Percentiles rank a stretch among this genome's conserved stretches.
These are phyloP conservation scores for Scatophagus argus DNA, from an alignment of 2,113 vertebrate species.

Conservation along the genomic window DNA sequence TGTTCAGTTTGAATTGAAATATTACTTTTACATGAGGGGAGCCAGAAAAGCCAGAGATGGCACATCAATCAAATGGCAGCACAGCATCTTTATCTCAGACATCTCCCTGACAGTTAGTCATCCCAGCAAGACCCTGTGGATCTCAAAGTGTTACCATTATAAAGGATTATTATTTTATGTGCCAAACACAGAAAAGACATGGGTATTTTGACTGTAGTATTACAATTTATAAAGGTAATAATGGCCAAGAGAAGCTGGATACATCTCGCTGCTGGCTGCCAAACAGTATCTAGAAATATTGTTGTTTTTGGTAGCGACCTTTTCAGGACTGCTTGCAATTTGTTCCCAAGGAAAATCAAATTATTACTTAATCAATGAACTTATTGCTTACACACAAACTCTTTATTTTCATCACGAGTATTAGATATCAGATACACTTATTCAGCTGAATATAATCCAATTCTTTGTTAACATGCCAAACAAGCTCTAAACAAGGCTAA, in stretches of 20 bases:
- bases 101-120: slow-evolving; percentile 61
- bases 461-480: too few relatives aligned
- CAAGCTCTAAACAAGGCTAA: too few relatives aligned
- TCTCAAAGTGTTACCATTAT: slow-evolving; percentile 27
- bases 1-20: slow-evolving; percentile 33
- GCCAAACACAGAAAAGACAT: slow-evolving; percentile 10
- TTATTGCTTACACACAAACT: not conserved
- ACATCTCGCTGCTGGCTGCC: slow-evolving; percentile 4
- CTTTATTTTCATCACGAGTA: not conserved
- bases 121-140: slow-evolving; percentile 31
- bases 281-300: slow-evolving; percentile 16
- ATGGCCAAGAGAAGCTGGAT: not conserved
- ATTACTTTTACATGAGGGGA: slow-evolving; percentile 61
- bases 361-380: not conserved
- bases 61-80: slow-evolving; percentile 73
- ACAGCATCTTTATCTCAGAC: slow-evolving; percentile 40
- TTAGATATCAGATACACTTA: not conserved
- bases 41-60: slow-evolving; percentile 54
- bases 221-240: slow-evolving; percentile 18
- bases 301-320: slow-evolving; percentile 3
- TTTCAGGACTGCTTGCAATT: slow-evolving; percentile 6
- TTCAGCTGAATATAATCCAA: not conserved
- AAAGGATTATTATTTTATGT: slow-evolving; percentile 22
- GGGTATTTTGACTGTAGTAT: slow-evolving; percentile 30
- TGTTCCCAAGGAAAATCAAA: not conserved